Evolutionary conservation across 2,888 invertebrate species (phyloP).

Genomic region (Microchrysa polita): DNA sequence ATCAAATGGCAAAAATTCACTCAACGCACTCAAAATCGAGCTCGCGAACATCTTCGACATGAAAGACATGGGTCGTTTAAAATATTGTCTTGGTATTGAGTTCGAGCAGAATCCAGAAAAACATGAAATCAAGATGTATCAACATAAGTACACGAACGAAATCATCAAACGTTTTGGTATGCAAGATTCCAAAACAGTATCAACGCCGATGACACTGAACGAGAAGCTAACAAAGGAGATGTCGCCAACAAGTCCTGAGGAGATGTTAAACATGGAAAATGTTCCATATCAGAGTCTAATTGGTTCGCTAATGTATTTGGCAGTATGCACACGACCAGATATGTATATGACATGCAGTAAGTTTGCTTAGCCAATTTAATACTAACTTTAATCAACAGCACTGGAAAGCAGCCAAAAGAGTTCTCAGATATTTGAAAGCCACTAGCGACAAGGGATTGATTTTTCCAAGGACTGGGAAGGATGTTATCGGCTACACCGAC

Average conservation of each 20-base stretch:
- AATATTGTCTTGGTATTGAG: conserved; percentile 49
- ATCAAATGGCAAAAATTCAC: neutral
- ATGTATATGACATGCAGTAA: conserved; percentile 51
- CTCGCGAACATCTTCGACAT: neutral
- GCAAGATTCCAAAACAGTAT: conserved; percentile 49
- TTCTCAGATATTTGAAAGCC: conserved; percentile 40
- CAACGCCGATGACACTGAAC: conserved; percentile 45
- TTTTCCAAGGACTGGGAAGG: neutral
- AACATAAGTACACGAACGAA: conserved; percentile 50
- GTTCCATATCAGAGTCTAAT: conserved; percentile 35
- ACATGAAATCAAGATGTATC: conserved; percentile 46
- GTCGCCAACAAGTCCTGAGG: neutral
- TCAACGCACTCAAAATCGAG: neutral
- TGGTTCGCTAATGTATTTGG: conserved; percentile 50
- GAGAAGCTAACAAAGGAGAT: conserved; percentile 35
- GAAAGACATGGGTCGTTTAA: conserved; percentile 39
- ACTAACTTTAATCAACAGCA: conserved; percentile 30
- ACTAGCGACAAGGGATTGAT: conserved; percentile 42
- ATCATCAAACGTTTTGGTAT: conserved; percentile 49
- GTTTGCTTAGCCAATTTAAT: conserved; percentile 49
- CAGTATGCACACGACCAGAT: conserved; percentile 51
- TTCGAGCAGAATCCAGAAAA: conserved; percentile 45
- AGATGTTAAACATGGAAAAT: neutral
- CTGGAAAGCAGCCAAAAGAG: conserved; percentile 40
- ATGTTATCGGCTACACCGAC: conserved; percentile 35